These are phyloP conservation scores for Tenthredo scrophulariae DNA, from an alignment of 2,888 invertebrate species.

Conservation along the genomic window DNA sequence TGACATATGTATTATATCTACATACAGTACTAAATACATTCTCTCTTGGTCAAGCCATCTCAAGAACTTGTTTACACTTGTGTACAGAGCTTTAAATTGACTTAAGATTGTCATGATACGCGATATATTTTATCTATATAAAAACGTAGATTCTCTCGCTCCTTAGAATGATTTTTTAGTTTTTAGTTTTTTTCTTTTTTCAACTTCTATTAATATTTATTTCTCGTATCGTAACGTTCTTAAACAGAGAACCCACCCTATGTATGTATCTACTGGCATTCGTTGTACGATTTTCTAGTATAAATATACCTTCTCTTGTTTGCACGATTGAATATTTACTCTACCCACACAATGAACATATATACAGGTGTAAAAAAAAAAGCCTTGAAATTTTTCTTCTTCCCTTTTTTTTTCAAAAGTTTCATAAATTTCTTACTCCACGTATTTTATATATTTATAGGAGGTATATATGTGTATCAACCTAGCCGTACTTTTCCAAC, in stretches of 20 bases:
- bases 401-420: neutral
- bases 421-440: neutral
- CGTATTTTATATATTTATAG: neutral
- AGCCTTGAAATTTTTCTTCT: neutral
- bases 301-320: constrained; percentile 27
- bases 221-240: constrained; percentile 14
- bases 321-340: neutral
- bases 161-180: neutral
- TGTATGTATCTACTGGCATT: neutral
- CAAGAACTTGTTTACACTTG: neutral
- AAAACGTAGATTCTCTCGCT: neutral
- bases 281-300: neutral
- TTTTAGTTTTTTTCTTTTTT: neutral
- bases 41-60: neutral
- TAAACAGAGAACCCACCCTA: neutral
- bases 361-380: constrained; percentile 8
- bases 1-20: neutral
- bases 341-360: neutral
- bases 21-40: neutral
- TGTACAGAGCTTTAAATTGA: neutral
- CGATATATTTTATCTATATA: neutral
- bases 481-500: neutral
- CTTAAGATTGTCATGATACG: neutral
- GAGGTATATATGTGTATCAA: neutral
- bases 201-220: neutral